A percentile compares a stretch with the other conserved stretches of the same genome.
These are phyloP conservation scores for Hippoglossus stenolepis DNA, from an alignment of 2,113 vertebrate species.

Conservation along the genomic window DNA sequence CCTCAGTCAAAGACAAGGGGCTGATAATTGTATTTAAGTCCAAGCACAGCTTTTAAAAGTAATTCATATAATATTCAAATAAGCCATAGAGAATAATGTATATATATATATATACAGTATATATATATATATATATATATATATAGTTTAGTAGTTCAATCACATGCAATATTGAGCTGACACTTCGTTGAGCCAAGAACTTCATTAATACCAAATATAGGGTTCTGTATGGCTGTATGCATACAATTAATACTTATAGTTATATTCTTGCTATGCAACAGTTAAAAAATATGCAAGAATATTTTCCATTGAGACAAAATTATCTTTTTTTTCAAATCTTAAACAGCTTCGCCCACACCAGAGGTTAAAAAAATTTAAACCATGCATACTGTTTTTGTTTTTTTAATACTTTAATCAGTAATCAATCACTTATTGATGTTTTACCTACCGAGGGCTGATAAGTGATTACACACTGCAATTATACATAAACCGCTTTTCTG, in stretches of 20 bases:
- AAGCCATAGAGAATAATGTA: not conserved
- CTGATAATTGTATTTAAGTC: too few species aligned
- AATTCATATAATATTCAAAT: too few species aligned
- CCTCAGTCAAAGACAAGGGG: not conserved
- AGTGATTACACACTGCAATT: not conserved
- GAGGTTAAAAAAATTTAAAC: not conserved
- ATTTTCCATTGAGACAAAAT: not conserved
- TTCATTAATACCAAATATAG: too few species aligned
- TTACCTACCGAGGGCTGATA: not conserved
- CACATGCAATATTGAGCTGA: too few species aligned
- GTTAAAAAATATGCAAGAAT: not conserved
- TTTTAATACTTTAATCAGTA: not conserved
- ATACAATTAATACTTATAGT: not conserved
- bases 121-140: too few species aligned
- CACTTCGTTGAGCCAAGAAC: too few species aligned
- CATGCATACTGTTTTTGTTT: not conserved
- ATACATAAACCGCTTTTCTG: constrained; percentile 18
- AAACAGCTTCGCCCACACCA: not conserved
- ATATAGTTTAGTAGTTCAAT: too few species aligned
- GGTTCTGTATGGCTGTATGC: too few species aligned
- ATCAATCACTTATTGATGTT: constrained; percentile 10
- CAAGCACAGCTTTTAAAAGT: too few species aligned
- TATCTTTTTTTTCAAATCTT: not conserved
- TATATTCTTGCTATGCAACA: not conserved
- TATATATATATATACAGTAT: too few species aligned